phyloP scores from a whole-genome alignment of 1,140 invertebrate species.

The Chironomus striatipennis region DNA sequence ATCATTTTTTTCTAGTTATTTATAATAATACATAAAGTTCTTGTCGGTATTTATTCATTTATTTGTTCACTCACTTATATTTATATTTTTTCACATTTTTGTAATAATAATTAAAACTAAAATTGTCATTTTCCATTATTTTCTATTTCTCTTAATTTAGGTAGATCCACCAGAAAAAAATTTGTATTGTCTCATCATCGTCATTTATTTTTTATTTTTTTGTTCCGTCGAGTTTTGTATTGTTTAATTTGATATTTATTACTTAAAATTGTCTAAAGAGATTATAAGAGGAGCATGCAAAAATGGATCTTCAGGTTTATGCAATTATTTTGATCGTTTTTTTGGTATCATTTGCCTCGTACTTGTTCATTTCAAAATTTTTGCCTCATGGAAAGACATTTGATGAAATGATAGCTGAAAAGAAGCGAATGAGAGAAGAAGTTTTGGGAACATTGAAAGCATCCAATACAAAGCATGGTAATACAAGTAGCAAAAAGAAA shows the following conservation, averaged over 20 bases:
- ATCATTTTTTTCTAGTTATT: too few species aligned
- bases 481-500: constrained; percentile 25
- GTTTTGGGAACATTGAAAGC: constrained; percentile 30
- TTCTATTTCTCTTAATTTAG: background rate
- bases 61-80: background rate
- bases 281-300: constrained; percentile 34
- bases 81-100: background rate
- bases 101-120: background rate
- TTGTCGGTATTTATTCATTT: background rate
- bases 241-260: background rate
- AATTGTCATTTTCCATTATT: background rate
- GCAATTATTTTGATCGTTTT: constrained; percentile 38
- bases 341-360: constrained; percentile 36
- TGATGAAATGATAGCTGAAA: constrained; percentile 38
- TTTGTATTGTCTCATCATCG: background rate
- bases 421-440: constrained; percentile 36
- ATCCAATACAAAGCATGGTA: background rate
- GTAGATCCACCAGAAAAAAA: background rate
- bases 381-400: constrained; percentile 37
- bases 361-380: constrained; percentile 38
- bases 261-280: background rate
- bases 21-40: background rate
- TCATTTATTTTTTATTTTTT: background rate
- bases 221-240: background rate
- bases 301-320: constrained; percentile 40